Conservation (phyloP, 2,113 vertebrate species). For the Colistium nudipinnis region DNA sequence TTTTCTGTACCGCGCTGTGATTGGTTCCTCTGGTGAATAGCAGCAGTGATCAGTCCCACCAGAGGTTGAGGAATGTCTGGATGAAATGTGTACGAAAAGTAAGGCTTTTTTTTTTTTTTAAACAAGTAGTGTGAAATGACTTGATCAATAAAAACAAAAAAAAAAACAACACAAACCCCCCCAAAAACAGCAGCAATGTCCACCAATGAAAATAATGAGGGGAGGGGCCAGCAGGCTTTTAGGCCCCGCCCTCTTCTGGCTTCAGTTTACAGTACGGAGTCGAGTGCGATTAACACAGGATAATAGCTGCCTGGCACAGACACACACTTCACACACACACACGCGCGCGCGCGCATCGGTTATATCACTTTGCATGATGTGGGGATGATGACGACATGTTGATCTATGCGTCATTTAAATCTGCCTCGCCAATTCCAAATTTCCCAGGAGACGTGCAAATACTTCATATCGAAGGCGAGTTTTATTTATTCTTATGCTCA, state of each 20-base stretch:
- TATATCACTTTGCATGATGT: too few species aligned
- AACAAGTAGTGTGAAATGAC: constrained; percentile 25
- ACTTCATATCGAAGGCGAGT: too few species aligned
- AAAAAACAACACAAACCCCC: background rate
- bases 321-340: too few species aligned
- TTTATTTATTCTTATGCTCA: too few species aligned
- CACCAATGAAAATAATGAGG: background rate
- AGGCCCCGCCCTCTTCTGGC: background rate
- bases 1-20: constrained; percentile 50
- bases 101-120: too few species aligned
- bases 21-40: constrained; percentile 39
- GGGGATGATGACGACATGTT: too few species aligned
- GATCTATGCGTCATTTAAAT: too few species aligned
- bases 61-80: constrained; percentile 27
- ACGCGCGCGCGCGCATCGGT: too few species aligned
- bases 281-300: background rate
- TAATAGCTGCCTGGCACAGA: background rate
- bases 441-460: too few species aligned
- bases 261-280: constrained; percentile 12
- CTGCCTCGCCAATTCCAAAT: too few species aligned
- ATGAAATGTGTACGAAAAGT: constrained; percentile 47
- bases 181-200: background rate
- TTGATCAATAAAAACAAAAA: background rate
- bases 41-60: constrained; percentile 46
- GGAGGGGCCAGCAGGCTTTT: too few species aligned